phyloP scores from a whole-genome alignment of 2,888 invertebrate species.

The Caenorhabditis sulstoni region DNA sequence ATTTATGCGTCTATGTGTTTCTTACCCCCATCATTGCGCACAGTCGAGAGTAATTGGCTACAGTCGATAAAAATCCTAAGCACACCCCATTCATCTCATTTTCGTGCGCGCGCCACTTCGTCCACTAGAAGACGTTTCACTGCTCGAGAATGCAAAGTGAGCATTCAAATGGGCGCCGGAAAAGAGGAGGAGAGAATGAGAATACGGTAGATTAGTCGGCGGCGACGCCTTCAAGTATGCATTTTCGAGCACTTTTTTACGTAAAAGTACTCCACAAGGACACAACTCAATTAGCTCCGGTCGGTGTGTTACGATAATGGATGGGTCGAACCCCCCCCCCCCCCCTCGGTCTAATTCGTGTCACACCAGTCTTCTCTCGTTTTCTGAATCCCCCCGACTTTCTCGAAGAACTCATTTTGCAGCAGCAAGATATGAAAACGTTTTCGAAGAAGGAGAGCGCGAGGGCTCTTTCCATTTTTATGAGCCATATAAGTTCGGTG shows the following conservation, averaged over 20 bases:
- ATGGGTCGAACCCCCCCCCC: no score
- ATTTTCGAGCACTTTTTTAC: constrained; percentile 12
- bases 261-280: constrained; percentile 5
- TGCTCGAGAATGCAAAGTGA: no score
- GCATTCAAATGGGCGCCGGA: neutral
- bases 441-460: neutral
- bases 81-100: neutral
- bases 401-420: neutral
- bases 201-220: constrained; percentile 11
- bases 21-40: no score
- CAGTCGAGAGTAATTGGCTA: no score
- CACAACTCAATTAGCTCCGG: constrained; percentile 7
- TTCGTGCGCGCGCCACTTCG: neutral
- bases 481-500: constrained; percentile 31
- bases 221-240: neutral
- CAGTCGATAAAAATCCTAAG: neutral
- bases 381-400: neutral
- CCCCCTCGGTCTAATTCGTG: no score
- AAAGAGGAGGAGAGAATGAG: no score
- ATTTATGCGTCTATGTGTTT: no score
- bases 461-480: constrained; percentile 17
- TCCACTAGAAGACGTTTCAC: neutral
- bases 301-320: no score
- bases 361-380: no score
- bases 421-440: neutral